Percentiles rank a stretch among this genome's conserved stretches.
Evolutionary conservation across 1,140 invertebrate species (phyloP).

Genomic region (Acarapis woodi): DNA sequence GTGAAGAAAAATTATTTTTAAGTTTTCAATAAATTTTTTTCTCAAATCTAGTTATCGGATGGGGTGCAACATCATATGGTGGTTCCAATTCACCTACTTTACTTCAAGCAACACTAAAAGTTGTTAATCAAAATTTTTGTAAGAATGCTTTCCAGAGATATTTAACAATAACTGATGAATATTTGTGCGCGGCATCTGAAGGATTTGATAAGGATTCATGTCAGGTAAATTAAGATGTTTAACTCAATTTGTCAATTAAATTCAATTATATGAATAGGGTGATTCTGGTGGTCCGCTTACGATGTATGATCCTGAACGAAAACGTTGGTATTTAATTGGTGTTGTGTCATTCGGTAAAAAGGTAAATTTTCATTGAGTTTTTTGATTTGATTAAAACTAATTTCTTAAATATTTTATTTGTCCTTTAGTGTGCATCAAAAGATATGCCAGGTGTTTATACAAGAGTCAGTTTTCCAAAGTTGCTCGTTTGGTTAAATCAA

Average conservation of each 20-base stretch:
- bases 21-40: too few species aligned
- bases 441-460: constrained; percentile 19
- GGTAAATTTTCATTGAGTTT: constrained; percentile 28
- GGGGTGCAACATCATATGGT: constrained; percentile 9
- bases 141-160: background rate
- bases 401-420: constrained; percentile 13
- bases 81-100: constrained; percentile 3
- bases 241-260: background rate
- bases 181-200: constrained; percentile 5
- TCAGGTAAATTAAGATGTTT: constrained; percentile 25
- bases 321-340: constrained; percentile 22
- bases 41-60: too few species aligned
- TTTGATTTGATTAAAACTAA: constrained; percentile 27
- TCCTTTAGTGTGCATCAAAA: constrained; percentile 16
- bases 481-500: too few species aligned
- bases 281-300: constrained; percentile 14
- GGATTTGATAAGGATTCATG: constrained; percentile 33
- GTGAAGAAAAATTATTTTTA: too few species aligned
- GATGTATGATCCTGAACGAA: constrained; percentile 11
- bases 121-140: constrained; percentile 3
- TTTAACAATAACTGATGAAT: background rate
- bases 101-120: constrained; percentile 1
- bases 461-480: too few species aligned
- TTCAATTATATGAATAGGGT: constrained; percentile 8
- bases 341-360: constrained; percentile 39